Conservation (phyloP, 2,888 invertebrate species). For the Pachymerium ferrugineum region DNA sequence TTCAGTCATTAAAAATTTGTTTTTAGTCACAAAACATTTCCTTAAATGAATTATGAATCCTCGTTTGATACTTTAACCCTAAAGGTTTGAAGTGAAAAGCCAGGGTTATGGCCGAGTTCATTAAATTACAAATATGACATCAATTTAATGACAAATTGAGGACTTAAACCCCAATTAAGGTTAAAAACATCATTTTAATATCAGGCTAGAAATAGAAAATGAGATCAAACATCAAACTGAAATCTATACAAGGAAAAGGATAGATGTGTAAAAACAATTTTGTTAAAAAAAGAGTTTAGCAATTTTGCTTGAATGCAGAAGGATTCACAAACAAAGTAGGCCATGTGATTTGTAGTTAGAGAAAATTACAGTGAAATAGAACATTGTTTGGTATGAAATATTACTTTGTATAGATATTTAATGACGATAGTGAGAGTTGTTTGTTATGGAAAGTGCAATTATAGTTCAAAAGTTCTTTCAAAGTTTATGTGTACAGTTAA, state of each 20-base stretch:
- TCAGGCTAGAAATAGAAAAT: background rate
- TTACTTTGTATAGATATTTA: constrained; percentile 16
- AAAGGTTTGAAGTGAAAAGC: background rate
- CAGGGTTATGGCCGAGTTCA: no score
- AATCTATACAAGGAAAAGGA: constrained; percentile 1
- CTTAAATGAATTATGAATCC: background rate
- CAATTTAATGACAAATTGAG: constrained; percentile 13
- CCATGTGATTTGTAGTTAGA: constrained; percentile 20
- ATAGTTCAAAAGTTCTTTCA: background rate
- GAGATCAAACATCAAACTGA: background rate
- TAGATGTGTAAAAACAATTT: background rate
- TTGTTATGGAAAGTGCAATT: constrained; percentile 4
- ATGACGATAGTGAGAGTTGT: constrained; percentile 20
- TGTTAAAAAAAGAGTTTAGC: background rate
- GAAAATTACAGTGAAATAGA: background rate
- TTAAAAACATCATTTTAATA: constrained; percentile 18
- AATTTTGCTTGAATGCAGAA: no score
- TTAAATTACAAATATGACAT: constrained; percentile 17
- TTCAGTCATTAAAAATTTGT: no score
- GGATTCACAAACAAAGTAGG: background rate
- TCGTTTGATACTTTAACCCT: no score
- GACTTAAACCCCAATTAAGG: background rate
- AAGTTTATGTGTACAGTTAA: constrained; percentile 7
- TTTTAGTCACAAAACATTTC: no score
- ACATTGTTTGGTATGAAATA: constrained; percentile 20